Evolutionary conservation across 1,140 invertebrate genomes (phyloP), one percentile per base, ranked within the genome.

Genomic region (Caenorhabditis latens): DNA sequence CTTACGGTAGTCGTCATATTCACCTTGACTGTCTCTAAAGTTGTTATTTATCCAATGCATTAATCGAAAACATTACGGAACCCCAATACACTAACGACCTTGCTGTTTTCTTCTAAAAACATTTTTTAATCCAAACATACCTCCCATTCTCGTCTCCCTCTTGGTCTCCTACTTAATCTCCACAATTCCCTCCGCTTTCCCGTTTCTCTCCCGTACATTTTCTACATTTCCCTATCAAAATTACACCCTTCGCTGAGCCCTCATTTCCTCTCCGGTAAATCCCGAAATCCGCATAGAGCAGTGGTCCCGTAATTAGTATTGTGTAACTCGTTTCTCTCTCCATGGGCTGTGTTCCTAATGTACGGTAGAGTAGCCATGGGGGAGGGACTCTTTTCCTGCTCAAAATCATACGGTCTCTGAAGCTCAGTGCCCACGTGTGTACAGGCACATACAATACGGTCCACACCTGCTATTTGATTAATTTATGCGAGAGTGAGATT

Each of bases 391-490:
- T 14, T 11, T 14, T 14, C 63, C 63, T 53, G 13, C 71, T 32
- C 21, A 63, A 63, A 63, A 79, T 71, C 65, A 71, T 79, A 50
- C 71, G 43, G 71, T 71, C 65, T 46, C 32, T 32, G n/a, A 79
- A 79, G 71, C 71, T n/a, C 32, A 32, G 32, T 32, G 32, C 19
- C 43, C 71, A 50, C 71, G 14, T 53, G 71, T 79, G 71, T 79
- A 79, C 71, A 79, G 32, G 71, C 16, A 50, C 71, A 79, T 79
- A 79, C 71, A 79, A 79, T 79, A 79, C 71, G 71, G 71, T 79
- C 32, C 46, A n/a, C 71, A 79, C 71, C 71, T 79, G 71, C 71
- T 79, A 79, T 79, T 79, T 79, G 71, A 79, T 79, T 79, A 79
- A 79, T 79, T 79, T 42, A 79, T 79, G 71, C 71, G 43, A 79